phyloP scores from a whole-genome alignment of 2,888 invertebrate species.

The Camptogramma bilineatum region DNA sequence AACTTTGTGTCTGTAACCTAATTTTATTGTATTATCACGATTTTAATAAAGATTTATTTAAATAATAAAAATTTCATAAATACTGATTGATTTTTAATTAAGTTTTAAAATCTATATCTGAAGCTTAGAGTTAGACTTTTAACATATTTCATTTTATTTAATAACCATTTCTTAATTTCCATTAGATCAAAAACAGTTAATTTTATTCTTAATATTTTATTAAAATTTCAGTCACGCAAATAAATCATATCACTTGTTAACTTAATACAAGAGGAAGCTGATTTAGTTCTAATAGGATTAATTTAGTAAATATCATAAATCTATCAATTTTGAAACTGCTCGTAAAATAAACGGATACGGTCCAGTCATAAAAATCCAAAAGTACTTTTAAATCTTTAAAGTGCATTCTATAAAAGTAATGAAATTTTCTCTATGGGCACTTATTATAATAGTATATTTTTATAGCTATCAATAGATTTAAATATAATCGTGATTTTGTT shows the following conservation, averaged over 20 bases:
- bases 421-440: slow-evolving; percentile 35
- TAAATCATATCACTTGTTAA: slow-evolving; percentile 33
- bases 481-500: slow-evolving; percentile 30
- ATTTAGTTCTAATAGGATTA: slow-evolving; percentile 40
- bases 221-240: slow-evolving; percentile 30
- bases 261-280: slow-evolving; percentile 27
- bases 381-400: slow-evolving; percentile 34
- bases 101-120: not conserved
- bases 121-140: not conserved
- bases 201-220: slow-evolving; percentile 15
- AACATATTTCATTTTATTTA: not conserved
- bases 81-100: not conserved
- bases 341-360: slow-evolving; percentile 35
- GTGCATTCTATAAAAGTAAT: slow-evolving; percentile 28
- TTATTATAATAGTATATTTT: slow-evolving; percentile 20
- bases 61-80: not conserved
- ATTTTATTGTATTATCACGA: not conserved
- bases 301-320: slow-evolving; percentile 42
- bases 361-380: slow-evolving; percentile 35
- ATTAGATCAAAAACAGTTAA: not conserved
- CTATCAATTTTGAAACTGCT: slow-evolving; percentile 35
- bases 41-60: not conserved
- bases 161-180: not conserved
- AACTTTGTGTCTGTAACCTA: not conserved
- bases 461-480: slow-evolving; percentile 28